Evolutionary conservation across 2,113 vertebrate species (phyloP).

Genomic region (Tonatia bakeri): DNA sequence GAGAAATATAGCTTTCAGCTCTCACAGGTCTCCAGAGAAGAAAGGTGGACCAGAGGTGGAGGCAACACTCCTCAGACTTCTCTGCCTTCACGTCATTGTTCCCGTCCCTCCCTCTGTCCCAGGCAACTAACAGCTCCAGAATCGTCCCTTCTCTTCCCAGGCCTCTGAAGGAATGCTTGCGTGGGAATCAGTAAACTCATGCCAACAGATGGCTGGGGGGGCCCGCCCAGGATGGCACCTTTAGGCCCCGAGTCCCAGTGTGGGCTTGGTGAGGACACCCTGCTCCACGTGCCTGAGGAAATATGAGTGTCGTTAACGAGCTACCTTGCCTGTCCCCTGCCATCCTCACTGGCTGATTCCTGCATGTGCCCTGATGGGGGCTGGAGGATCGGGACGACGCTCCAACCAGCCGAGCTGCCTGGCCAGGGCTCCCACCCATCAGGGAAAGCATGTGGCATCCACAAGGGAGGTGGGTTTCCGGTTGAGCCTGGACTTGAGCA

Average conservation of each 20-base stretch:
- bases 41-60: background rate
- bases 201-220: background rate
- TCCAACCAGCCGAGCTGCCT: too few relatives aligned
- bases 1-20: background rate
- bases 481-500: background rate
- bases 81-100: rapidly evolving
- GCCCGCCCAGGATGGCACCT: too few relatives aligned
- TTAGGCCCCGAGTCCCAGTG: background rate
- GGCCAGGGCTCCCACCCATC: too few relatives aligned
- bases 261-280: background rate
- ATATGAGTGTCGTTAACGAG: too few relatives aligned
- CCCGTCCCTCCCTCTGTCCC: background rate
- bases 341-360: too few relatives aligned
- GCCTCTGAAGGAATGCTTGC: background rate
- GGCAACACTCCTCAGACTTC: background rate
- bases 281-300: background rate
- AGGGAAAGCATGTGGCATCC: background rate
- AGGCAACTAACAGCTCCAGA: background rate
- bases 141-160: background rate
- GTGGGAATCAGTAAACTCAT: background rate
- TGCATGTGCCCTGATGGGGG: too few relatives aligned
- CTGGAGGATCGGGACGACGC: too few relatives aligned
- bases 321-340: background rate
- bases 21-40: background rate
- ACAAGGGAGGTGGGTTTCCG: background rate